Evolutionary conservation across 2,797 vertebrate genomes (phyloP), one percentile per base, ranked within the genome.

Genomic region (Sebastes vulpes): DNA sequence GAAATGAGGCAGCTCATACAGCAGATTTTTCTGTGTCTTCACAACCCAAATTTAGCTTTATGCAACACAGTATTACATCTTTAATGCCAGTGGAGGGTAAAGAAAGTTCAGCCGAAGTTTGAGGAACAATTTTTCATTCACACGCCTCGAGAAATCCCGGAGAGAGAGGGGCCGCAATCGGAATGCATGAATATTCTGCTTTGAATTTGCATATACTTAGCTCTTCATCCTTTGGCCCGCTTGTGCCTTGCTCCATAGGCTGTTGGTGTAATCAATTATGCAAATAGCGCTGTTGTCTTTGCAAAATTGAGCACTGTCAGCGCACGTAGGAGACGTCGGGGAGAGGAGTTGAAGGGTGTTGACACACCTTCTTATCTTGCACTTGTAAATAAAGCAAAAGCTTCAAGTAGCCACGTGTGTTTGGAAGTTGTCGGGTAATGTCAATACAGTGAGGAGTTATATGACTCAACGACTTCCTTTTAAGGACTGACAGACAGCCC

Each of bases 31-130:
- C 52, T 21, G 14, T 21, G 14, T 32, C 65, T 28, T 50, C 35
- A 59, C 57, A 65, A 16, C 60, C 70, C 65, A 87, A 67, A 83
- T 69, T 61, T 60, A 63, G 48, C 65, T 85, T 72, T 50, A 53
- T 75, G 32, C 75, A 82, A 85, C 66, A 75, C 50, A 46, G 29
- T 58, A 9, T 79, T 91, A 78, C 83, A 94, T 92, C 85, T 91
- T 92, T 88, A 91, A 92, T 91, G 57, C 20, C 48, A 76, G 9
- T 16, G 9, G 75, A 78, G 89, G 80, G 81, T 71, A 89, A 53
- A 48, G 65, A 89, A 93, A 94, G 95, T 95, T 95, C 92, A 94
- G 64, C 90, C 86, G 74, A 92, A 94, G 93, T 94, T 93, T 91
- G 84, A 86, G 63, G 58, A 90, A 83, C 81, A 83, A 87, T 94